Conservation (phyloP, 2,888 invertebrate genomes). For the Cephus pygmeus region DNA sequence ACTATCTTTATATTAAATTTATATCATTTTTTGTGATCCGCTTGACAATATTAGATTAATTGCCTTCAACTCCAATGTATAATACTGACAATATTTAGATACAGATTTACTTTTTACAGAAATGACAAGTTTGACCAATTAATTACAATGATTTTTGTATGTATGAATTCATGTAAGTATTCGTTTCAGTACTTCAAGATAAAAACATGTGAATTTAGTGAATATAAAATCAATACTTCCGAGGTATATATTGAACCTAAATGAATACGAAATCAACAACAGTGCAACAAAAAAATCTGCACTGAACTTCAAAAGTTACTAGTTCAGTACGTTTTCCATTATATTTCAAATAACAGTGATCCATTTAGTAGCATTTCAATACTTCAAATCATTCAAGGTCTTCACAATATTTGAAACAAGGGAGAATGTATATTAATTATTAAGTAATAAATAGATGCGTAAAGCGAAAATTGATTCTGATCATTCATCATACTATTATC, state of each 20-base stretch:
- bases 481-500: not conserved
- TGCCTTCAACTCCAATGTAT: not conserved
- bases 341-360: not conserved
- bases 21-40: not conserved
- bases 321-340: not conserved
- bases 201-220: not conserved
- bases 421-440: conserved; percentile 11
- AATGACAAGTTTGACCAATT: conserved; percentile 13
- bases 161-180: not conserved
- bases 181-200: not conserved
- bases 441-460: conserved; percentile 21
- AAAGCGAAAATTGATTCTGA: not conserved
- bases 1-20: not conserved
- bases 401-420: not conserved
- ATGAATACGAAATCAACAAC: not conserved
- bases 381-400: not conserved
- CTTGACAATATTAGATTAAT: not conserved
- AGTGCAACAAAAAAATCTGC: not conserved
- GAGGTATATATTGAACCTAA: not conserved
- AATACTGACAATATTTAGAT: not conserved
- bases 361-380: not conserved
- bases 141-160: conserved; percentile 7
- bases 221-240: not conserved
- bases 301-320: not conserved
- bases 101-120: not conserved